These are phyloP conservation scores for Tuberolachnus salignus DNA, from an alignment of 2,888 invertebrate genomes.

Conservation along the genomic window DNA sequence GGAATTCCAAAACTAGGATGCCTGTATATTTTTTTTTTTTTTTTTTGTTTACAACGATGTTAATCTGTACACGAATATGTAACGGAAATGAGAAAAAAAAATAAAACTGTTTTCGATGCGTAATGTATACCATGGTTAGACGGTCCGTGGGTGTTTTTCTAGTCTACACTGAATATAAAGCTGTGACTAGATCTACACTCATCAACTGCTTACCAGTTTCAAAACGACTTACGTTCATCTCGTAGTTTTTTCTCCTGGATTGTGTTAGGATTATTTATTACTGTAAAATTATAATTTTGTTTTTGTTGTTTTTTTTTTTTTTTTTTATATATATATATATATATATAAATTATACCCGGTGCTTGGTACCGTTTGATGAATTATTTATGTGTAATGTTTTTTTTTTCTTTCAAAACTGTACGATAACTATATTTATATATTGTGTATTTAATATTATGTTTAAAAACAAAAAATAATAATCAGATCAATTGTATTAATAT, in stretches of 20 bases:
- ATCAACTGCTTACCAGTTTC: slow-evolving; percentile 46
- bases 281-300: neutral
- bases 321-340: too few relatives aligned
- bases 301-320: neutral
- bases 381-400: slow-evolving; percentile 4
- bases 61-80: too few relatives aligned
- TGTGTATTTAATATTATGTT: too few relatives aligned
- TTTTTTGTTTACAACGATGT: too few relatives aligned
- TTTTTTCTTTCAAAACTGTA: neutral
- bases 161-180: slow-evolving; percentile 41
- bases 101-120: neutral
- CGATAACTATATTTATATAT: neutral
- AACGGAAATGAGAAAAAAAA: too few relatives aligned
- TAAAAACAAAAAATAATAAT: too few relatives aligned
- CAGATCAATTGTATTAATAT: too few relatives aligned
- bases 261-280: neutral
- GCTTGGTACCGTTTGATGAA: neutral
- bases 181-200: slow-evolving; percentile 56
- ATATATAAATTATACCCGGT: too few relatives aligned
- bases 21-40: too few relatives aligned
- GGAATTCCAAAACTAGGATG: too few relatives aligned
- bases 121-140: slow-evolving; percentile 21
- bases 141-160: slow-evolving; percentile 55
- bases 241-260: slow-evolving; percentile 10
- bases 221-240: slow-evolving; percentile 6